phyloP scores from a whole-genome alignment of 2,797 vertebrate genomes.

The Apodemus agrarius region DNA sequence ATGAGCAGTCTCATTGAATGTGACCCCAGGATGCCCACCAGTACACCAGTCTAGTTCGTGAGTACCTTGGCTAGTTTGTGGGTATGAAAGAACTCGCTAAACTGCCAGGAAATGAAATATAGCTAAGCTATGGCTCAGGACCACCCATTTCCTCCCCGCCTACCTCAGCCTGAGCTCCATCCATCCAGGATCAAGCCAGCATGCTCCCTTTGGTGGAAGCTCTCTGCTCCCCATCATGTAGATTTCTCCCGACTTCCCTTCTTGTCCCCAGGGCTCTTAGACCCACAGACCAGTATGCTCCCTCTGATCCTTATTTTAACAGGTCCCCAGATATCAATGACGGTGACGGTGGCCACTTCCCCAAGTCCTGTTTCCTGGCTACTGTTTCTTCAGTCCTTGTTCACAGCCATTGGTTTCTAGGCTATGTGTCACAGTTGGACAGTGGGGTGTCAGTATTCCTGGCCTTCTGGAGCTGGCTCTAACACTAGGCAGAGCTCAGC shows the following conservation, averaged over 20 bases:
- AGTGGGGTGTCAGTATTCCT: neutral
- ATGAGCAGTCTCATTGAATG: neutral
- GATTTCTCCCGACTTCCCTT: neutral
- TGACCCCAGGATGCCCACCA: neutral
- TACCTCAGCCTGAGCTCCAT: neutral
- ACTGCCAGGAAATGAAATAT: neutral
- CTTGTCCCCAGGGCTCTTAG: neutral
- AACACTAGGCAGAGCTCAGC: neutral
- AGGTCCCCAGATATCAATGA: neutral
- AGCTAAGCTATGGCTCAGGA: neutral
- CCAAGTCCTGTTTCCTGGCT: neutral
- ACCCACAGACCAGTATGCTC: neutral
- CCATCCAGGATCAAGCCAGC: neutral
- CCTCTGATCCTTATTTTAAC: neutral
- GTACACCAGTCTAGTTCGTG: neutral
- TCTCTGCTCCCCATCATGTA: rapidly evolving
- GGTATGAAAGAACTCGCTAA: neutral
- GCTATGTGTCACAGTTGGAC: neutral
- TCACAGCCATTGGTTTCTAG: neutral
- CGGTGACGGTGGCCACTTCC: neutral
- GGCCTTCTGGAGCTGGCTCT: neutral
- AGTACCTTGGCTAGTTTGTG: neutral
- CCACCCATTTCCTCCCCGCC: neutral
- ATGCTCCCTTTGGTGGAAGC: neutral
- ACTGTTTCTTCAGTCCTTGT: neutral